Evolutionary conservation across 2,888 invertebrate species (phyloP), one percentile per base, ranked within the genome.

Genomic region (Cryptus armator): DNA sequence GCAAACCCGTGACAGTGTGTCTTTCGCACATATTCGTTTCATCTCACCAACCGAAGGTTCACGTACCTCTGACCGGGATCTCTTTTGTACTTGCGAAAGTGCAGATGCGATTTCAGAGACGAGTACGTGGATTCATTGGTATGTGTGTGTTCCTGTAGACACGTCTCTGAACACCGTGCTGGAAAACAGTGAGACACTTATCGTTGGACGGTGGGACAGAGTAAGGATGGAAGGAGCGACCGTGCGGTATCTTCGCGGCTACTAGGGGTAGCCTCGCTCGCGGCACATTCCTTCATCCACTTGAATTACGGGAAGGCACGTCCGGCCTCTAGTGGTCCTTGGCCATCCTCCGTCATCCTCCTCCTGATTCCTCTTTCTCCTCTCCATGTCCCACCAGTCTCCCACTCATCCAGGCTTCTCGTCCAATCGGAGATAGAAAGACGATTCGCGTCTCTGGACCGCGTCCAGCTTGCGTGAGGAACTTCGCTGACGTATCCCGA

Each of bases 281-380:
- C 75, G 86, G 86, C 88, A 85, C 88, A 90, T 89, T 89, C 87
- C 87, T 87, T 89, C 86, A 91, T 92, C 90, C 91, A 88, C 88
- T 89, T 89, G 91, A 92, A 91, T 91, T 91, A 92, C 91, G 89
- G 74, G 88, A 78, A 89, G 87, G 90, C 91, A 92, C 92, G 92
- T 92, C 89, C 87, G 87, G 89, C 88, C 86, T 85, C 88, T 86
- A 89, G 88, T 87, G 89, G 88, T 86, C 82, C 83, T 86, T 86
- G 75, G 72, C 78, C 67, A 74, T 44, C 46, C n/a, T 29, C 24
- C 24, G 74, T 62, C 62, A 59, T 46, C 64, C 75, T 64, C 75
- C 70, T 48, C n/a, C 48, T 62, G 62, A 51, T 6, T 37, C 37
- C 64, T 62, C 59, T 56, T 59, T 71, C 24, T 24, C 56, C 72